A percentile compares a stretch with the other conserved stretches of the same genome.
Evolutionary conservation across 1,140 invertebrate species (phyloP).

Genomic region (Achatina immaculata): DNA sequence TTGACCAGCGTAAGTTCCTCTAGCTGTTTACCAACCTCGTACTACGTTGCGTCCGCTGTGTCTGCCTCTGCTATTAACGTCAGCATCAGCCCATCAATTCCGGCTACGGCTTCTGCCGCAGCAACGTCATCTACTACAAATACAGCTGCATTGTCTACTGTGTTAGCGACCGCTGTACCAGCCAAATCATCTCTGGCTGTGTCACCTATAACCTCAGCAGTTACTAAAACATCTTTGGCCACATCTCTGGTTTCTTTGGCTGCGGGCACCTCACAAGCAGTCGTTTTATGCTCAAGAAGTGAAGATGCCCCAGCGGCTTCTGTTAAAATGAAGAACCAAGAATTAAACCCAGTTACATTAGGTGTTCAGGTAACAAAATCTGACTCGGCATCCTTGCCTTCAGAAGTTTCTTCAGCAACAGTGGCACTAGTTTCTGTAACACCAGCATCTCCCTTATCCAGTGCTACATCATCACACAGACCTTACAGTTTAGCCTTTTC

Average conservation of each 20-base stretch:
- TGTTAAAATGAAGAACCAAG: background rate
- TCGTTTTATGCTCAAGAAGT: background rate
- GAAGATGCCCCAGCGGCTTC: background rate
- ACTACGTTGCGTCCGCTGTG: conserved; percentile 1
- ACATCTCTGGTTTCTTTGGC: background rate
- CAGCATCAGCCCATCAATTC: background rate
- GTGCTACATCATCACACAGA: background rate
- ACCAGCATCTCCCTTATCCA: background rate
- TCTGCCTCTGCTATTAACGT: background rate
- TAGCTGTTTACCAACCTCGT: background rate
- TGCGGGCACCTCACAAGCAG: background rate
- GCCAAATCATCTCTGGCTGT: background rate
- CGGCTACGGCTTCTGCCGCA: background rate
- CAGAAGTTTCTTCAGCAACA: background rate
- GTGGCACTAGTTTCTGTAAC: background rate
- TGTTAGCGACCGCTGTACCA: background rate
- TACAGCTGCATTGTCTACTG: background rate
- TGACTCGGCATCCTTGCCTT: background rate
- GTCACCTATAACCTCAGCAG: background rate
- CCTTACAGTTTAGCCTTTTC: background rate
- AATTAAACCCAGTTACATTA: background rate
- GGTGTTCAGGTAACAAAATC: background rate
- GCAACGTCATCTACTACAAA: background rate
- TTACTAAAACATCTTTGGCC: background rate
- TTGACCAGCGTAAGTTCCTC: background rate